A percentile compares a stretch with the other conserved stretches of the same genome.
These are phyloP conservation scores for Carabus problematicus DNA, from an alignment of 2,888 invertebrate genomes.

Conservation along the genomic window DNA sequence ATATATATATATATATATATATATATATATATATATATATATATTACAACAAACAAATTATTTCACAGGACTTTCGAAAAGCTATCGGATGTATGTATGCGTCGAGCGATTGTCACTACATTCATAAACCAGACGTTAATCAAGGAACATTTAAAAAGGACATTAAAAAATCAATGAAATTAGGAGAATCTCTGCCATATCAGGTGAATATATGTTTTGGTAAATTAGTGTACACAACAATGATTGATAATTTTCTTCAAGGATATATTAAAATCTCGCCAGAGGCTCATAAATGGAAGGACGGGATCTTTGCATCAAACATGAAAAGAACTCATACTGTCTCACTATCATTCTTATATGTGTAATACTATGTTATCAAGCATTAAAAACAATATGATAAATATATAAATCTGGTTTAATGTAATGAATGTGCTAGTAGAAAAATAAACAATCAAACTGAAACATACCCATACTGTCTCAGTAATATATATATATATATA, in stretches of 20 bases:
- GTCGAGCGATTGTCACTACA: constrained; percentile 68
- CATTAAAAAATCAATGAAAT: constrained; percentile 58
- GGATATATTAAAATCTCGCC: neutral
- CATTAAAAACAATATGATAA: too few species aligned
- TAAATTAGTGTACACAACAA: neutral
- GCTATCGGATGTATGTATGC: constrained; percentile 82
- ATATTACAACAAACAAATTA: too few species aligned
- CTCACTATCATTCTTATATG: too few species aligned
- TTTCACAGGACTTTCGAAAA: constrained; percentile 65
- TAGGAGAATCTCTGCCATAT: constrained; percentile 51
- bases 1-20: too few species aligned
- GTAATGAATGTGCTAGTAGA: too few species aligned
- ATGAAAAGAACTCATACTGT: too few species aligned
- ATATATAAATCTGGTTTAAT: too few species aligned
- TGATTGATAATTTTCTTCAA: neutral
- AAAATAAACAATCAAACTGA: too few species aligned
- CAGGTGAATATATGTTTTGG: constrained; percentile 50
- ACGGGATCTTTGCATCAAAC: neutral
- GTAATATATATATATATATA: too few species aligned
- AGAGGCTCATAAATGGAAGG: neutral
- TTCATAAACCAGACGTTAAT: constrained; percentile 66
- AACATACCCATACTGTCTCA: too few species aligned
- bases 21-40: too few species aligned
- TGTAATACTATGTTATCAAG: too few species aligned
- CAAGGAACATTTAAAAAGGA: constrained; percentile 67